A percentile compares a stretch with the other conserved stretches of the same genome.
Evolutionary conservation across 2,888 invertebrate species (phyloP).

Genomic region (Sinohyriopsis cumingii): DNA sequence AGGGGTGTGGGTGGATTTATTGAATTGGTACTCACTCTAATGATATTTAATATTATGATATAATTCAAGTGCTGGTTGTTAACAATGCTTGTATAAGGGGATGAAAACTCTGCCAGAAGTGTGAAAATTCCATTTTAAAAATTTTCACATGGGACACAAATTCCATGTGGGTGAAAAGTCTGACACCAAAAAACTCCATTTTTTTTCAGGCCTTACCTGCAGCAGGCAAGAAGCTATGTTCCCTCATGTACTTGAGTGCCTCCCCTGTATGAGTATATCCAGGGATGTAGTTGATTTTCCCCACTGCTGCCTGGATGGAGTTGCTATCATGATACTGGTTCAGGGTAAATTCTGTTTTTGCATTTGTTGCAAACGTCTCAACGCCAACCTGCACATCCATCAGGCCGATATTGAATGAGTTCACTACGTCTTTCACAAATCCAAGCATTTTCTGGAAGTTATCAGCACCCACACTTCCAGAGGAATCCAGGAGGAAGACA

Average conservation of each 20-base stretch:
- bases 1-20: too few relatives aligned
- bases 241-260: constrained; percentile 44
- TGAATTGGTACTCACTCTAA: too few relatives aligned
- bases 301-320: constrained; percentile 38
- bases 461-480: constrained; percentile 52
- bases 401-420: constrained; percentile 50
- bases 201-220: constrained; percentile 24
- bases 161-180: too few relatives aligned
- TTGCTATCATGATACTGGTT: constrained; percentile 35
- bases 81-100: too few relatives aligned
- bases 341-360: constrained; percentile 51
- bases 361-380: constrained; percentile 51
- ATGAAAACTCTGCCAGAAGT: too few relatives aligned
- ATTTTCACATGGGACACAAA: too few relatives aligned
- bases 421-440: constrained; percentile 50
- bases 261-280: constrained; percentile 54
- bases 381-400: constrained; percentile 47
- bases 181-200: too few relatives aligned
- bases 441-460: constrained; percentile 55
- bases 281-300: constrained; percentile 32
- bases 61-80: too few relatives aligned
- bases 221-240: constrained; percentile 46
- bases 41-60: too few relatives aligned
- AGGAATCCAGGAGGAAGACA: constrained; percentile 58
- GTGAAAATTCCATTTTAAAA: too few relatives aligned